Percentiles rank a stretch among this genome's conserved stretches.
These are phyloP conservation scores for Bos indicus DNA, from an alignment of 2,113 vertebrate species.

Conservation along the genomic window DNA sequence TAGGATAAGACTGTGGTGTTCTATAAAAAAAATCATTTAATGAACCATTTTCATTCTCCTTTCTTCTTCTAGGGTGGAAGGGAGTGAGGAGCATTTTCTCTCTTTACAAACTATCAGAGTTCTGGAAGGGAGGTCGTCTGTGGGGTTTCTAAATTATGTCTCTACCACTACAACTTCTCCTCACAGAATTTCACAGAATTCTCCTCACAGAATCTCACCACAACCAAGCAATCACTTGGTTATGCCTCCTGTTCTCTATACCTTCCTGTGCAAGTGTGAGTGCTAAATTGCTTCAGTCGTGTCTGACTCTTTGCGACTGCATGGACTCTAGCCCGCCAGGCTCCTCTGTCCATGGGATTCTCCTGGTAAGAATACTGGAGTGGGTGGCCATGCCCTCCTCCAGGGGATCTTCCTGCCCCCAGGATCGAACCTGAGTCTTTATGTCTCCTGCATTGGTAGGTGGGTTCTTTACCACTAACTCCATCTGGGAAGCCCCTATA, in stretches of 20 bases:
- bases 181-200: neutral
- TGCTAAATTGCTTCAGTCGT: neutral
- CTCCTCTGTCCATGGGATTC: neutral
- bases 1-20: neutral
- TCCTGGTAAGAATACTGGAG: neutral
- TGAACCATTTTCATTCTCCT: neutral
- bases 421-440: neutral
- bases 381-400: neutral
- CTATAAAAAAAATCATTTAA: neutral
- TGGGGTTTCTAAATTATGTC: neutral
- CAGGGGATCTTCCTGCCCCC: neutral
- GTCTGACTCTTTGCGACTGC: fast-evolving
- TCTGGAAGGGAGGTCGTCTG: neutral
- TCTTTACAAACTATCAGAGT: neutral
- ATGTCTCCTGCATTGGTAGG: neutral
- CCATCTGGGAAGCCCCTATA: neutral
- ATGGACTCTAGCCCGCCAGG: neutral
- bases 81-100: neutral
- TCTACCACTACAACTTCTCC: neutral
- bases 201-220: too few species aligned
- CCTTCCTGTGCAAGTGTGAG: neutral
- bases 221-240: neutral
- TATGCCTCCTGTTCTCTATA: neutral
- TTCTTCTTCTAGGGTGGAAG: neutral
- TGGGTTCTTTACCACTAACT: neutral